These are phyloP conservation scores for Spinus pinus DNA, from an alignment of 2,797 vertebrate species.

Conservation along the genomic window DNA sequence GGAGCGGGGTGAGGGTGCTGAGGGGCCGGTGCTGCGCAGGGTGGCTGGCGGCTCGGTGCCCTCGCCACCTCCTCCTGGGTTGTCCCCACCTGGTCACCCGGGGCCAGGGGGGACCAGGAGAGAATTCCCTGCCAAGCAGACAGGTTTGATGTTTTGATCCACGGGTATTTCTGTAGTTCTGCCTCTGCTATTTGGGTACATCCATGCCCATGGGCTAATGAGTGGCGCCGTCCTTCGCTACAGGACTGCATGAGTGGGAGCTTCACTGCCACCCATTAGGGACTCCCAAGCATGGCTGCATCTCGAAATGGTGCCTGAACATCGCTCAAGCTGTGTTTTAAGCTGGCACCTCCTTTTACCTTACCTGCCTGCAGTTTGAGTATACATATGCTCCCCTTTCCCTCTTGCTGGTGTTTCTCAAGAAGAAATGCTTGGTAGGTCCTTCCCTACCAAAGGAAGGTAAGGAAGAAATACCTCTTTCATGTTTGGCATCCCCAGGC, in stretches of 20 bases:
- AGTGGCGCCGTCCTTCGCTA: accelerated
- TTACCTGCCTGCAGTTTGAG: too few species aligned
- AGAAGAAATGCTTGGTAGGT: not conserved
- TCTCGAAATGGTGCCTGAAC: not conserved
- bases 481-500: not conserved
- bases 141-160: not conserved
- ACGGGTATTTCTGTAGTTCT: not conserved
- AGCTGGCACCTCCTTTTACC: not conserved
- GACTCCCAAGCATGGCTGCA: not conserved
- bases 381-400: accelerated
- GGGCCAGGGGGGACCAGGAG: accelerated
- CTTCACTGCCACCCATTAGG: not conserved
- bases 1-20: accelerated
- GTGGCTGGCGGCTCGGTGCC: accelerated
- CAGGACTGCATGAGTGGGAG: not conserved
- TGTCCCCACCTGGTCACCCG: accelerated
- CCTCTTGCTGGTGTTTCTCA: not conserved
- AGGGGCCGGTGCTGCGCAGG: accelerated
- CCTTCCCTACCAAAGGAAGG: not conserved
- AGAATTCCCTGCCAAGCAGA: not conserved
- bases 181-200: accelerated
- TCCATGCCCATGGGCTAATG: accelerated
- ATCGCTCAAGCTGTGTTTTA: not conserved
- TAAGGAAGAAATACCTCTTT: not conserved
- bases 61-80: accelerated